Evolutionary conservation across 1,140 invertebrate species (phyloP).

Genomic region (Lerema accius): DNA sequence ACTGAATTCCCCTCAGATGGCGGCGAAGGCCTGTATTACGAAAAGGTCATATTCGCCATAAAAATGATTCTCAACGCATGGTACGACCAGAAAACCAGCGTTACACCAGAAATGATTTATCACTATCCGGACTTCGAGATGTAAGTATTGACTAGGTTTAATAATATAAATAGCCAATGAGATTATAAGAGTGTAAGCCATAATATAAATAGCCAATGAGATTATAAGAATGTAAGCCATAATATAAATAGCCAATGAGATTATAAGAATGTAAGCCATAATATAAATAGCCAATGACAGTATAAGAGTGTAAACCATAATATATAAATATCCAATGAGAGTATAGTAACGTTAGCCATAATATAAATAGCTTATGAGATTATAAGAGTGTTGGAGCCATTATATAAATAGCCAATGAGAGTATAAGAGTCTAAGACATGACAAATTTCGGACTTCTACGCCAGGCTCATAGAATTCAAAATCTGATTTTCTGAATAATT

Average conservation of each 20-base stretch:
- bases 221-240: not conserved
- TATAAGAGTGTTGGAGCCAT: not conserved
- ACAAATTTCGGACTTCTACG: too few relatives aligned
- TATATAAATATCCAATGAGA: not conserved
- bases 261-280: not conserved
- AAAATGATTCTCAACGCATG: constrained; percentile 43
- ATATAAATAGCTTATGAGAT: too few relatives aligned
- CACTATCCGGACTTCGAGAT: constrained; percentile 40
- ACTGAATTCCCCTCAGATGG: too few relatives aligned
- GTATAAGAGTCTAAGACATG: too few relatives aligned
- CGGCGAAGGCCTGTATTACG: too few relatives aligned
- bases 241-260: not conserved
- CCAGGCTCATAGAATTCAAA: too few relatives aligned
- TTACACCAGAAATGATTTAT: constrained; percentile 43
- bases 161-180: not conserved
- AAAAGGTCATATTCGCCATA: constrained; percentile 46
- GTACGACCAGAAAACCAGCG: constrained; percentile 44
- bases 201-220: not conserved
- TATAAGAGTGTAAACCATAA: not conserved
- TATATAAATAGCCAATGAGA: not conserved
- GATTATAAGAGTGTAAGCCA: not conserved
- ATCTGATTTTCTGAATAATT: too few relatives aligned
- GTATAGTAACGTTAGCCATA: too few relatives aligned
- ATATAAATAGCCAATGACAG: not conserved
- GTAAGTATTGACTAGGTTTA: constrained; percentile 40